Evolutionary conservation across 1,140 invertebrate genomes (phyloP), one percentile per base, ranked within the genome.

Genomic region (Drosophila prosaltans): DNA sequence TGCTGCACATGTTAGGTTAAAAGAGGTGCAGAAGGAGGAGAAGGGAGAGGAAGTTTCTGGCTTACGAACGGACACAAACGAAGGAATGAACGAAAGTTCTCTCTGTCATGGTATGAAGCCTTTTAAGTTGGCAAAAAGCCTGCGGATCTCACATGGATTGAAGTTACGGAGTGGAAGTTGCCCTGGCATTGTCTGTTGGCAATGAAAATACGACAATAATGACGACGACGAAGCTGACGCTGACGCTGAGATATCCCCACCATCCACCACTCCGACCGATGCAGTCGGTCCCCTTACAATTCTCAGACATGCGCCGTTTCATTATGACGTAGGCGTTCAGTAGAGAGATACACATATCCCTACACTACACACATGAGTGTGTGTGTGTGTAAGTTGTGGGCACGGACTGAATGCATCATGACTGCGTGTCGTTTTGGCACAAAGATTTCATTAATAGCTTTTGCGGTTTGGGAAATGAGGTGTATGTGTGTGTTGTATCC

Each of bases 141-240:
- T 79, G 77, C 61, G 60, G 57, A 80, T 54, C 55, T 26, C 74
- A 51, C 62, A 75, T 76, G 43, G 39, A 61, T 41, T 32, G 59
- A 30, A 66, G 55, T 59, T 30, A 36, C 41, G 67, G 59, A 55
- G 43, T 79, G 69, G 48, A 51, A 88, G 83, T 88, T 86, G 63
- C 83, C 77, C 80, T 88, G 84, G 84, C 84, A 88, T 88, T 88
- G 84, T 88, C 84, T 88, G 84, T 83, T 88, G 84, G 84, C 84
- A 88, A 89, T 88, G 84, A 88, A 88, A 88, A 84, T 88, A 82
- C 80, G 70, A 79, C 79, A 78, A 78, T 77, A 78, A 78, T 77
- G 75, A 78, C 74, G 74, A 57, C 60, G 64, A 43, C 11, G 51
- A 66, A 30, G 62, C 9, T 24, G 28, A 54, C 40, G 30, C 5